A percentile compares a stretch with the other conserved stretches of the same genome.
phyloP scores from a whole-genome alignment of 2,888 invertebrate genomes.

The Tridacna crocea region DNA sequence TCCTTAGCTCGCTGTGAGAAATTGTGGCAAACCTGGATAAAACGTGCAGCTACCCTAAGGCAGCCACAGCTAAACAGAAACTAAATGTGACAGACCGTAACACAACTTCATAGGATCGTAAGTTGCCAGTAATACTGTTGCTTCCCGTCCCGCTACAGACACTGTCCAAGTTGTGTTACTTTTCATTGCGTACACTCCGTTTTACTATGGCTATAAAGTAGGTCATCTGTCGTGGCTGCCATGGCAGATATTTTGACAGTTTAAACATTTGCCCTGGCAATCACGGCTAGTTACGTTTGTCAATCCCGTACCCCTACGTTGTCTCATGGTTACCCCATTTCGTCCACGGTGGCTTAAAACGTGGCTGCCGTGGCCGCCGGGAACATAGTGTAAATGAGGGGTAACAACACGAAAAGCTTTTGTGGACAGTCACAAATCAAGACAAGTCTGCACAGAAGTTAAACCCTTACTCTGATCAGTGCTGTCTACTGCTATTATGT shows the following conservation, averaged over 20 bases:
- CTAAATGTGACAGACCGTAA: too few species aligned
- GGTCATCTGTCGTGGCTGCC: background rate
- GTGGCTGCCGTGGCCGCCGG: background rate
- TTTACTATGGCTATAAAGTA: background rate
- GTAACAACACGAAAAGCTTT: too few species aligned
- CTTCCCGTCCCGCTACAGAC: background rate
- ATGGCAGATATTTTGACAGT: too few species aligned
- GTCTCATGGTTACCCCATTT: background rate
- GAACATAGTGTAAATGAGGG: background rate
- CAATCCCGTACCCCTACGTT: background rate
- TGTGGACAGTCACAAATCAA: too few species aligned
- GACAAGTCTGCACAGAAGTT: too few species aligned
- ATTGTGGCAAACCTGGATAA: too few species aligned
- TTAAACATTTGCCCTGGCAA: background rate
- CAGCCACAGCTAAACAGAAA: too few species aligned
- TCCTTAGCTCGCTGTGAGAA: too few species aligned
- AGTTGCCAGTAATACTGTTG: background rate
- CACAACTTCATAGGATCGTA: background rate
- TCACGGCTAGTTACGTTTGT: background rate
- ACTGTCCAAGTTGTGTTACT: background rate
- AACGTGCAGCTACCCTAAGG: too few species aligned
- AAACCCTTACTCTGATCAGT: too few species aligned
- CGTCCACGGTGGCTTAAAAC: background rate
- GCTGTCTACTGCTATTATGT: too few species aligned
- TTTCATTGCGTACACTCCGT: conserved; percentile 1